phyloP scores from a whole-genome alignment of 2,797 vertebrate species.

The Macroramphosus scolopax region DNA sequence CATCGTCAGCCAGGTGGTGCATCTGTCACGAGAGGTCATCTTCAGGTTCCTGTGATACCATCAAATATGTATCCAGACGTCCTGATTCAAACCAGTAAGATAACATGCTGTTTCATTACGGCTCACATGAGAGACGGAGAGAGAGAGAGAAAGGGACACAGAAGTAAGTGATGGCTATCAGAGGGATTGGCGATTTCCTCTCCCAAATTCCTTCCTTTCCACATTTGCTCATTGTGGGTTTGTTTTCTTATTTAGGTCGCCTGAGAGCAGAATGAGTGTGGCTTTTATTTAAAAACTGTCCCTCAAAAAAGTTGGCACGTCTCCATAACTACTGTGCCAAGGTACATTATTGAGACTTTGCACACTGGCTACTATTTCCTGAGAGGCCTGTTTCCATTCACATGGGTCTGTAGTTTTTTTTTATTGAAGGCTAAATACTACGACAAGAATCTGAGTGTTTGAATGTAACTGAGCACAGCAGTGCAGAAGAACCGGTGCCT shows the following conservation, averaged over 20 bases:
- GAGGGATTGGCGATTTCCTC: slow-evolving; percentile 53
- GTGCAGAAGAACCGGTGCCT: not conserved
- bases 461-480: slow-evolving; percentile 1
- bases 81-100: slow-evolving; percentile 53
- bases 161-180: slow-evolving; percentile 46
- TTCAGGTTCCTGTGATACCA: slow-evolving; percentile 46
- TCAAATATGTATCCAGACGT: slow-evolving; percentile 39
- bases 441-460: slow-evolving; percentile 13
- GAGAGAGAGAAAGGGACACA: slow-evolving; percentile 4
- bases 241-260: slow-evolving; percentile 62
- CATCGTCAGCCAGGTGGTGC: slow-evolving; percentile 38
- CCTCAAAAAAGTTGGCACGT: slow-evolving; percentile 34
- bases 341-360: slow-evolving; percentile 56
- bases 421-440: slow-evolving; percentile 42
- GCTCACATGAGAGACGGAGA: slow-evolving; percentile 22
- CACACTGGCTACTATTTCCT: slow-evolving; percentile 27
- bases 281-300: slow-evolving; percentile 54
- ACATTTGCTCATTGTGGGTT: slow-evolving; percentile 58
- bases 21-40: slow-evolving; percentile 41
- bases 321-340: slow-evolving; percentile 44
- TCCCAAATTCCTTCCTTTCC: slow-evolving; percentile 56
- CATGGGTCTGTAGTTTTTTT: slow-evolving; percentile 27
- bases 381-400: slow-evolving; percentile 37
- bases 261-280: slow-evolving; percentile 51
- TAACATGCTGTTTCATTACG: slow-evolving; percentile 37